Evolutionary conservation across 2,888 invertebrate genomes (phyloP).

Genomic region (Choreutis nemorana): DNA sequence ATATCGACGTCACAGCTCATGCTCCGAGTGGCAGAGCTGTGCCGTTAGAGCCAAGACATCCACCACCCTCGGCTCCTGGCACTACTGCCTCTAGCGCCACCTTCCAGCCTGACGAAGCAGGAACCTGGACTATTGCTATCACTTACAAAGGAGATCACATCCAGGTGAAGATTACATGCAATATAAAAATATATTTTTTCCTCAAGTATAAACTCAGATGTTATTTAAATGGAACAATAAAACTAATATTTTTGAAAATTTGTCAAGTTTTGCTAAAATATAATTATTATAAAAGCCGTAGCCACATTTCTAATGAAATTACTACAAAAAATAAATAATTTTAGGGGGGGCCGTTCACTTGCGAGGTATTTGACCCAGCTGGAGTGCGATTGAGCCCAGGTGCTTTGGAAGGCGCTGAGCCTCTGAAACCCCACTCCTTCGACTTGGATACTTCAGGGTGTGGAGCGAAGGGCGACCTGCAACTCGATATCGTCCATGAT

Average conservation of each 20-base stretch:
- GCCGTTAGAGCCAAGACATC: constrained; percentile 53
- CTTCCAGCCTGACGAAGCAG: constrained; percentile 96
- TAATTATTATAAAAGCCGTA: no score
- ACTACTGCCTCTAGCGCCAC: constrained; percentile 87
- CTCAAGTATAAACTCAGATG: no score
- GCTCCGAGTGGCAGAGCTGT: constrained; percentile 88
- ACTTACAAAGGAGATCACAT: constrained; percentile 96
- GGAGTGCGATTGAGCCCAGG: constrained; percentile 78
- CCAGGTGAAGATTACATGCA: constrained; percentile 64
- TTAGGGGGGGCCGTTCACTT: constrained; percentile 94
- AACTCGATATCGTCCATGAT: constrained; percentile 90
- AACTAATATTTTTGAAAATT: no score
- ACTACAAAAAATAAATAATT: no score
- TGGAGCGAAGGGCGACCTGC: constrained; percentile 85
- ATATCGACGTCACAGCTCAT: constrained; percentile 91
- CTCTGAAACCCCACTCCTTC: constrained; percentile 88
- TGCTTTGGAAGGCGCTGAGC: constrained; percentile 83
- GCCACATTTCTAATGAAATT: no score
- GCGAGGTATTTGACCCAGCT: constrained; percentile 94
- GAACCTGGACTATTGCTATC: constrained; percentile 96
- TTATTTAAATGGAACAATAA: no score
- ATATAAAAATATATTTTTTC: no score
- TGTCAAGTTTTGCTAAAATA: no score
- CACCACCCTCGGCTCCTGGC: constrained; percentile 85
- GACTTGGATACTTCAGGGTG: constrained; percentile 68